These are phyloP conservation scores for Parotocinclus haroldoi DNA, from an alignment of 2,797 vertebrate genomes.

Conservation along the genomic window DNA sequence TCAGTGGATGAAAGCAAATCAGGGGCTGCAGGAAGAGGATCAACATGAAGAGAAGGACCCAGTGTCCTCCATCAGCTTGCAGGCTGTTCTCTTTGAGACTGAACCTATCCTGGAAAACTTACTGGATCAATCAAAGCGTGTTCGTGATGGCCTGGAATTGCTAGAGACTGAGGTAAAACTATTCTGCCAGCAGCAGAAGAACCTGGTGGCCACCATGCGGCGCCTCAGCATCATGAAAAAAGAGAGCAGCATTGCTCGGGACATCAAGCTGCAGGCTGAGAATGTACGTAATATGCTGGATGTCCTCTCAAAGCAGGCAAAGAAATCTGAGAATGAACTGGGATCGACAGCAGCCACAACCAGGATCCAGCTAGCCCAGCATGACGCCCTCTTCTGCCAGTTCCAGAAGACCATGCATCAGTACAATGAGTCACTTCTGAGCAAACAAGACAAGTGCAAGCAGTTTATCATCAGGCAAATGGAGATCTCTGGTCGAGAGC, in stretches of 20 bases:
- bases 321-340: slow-evolving; percentile 72
- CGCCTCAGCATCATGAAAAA: slow-evolving; percentile 92
- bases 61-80: slow-evolving; percentile 60
- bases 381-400: slow-evolving; percentile 70
- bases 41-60: slow-evolving; percentile 66
- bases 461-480: slow-evolving; percentile 88
- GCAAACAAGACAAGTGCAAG: slow-evolving; percentile 89
- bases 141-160: slow-evolving; percentile 77
- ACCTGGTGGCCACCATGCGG: slow-evolving; percentile 83
- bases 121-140: slow-evolving; percentile 78
- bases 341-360: slow-evolving; percentile 69
- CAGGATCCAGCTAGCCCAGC: slow-evolving; percentile 81
- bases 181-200: slow-evolving; percentile 86
- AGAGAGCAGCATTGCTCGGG: slow-evolving; percentile 80
- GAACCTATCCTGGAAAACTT: slow-evolving; percentile 84
- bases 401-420: slow-evolving; percentile 82
- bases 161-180: slow-evolving; percentile 79
- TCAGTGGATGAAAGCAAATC: slow-evolving; percentile 62
- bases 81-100: slow-evolving; percentile 87
- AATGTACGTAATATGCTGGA: slow-evolving; percentile 76
- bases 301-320: slow-evolving; percentile 73
- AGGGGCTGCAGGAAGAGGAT: slow-evolving; percentile 20
- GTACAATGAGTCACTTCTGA: slow-evolving; percentile 82
- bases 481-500: slow-evolving; percentile 83
- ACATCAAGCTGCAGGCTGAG: slow-evolving; percentile 86